Percentiles rank a stretch among this genome's conserved stretches.
These are phyloP conservation scores for Rhombomys opimus DNA, from an alignment of 2,113 vertebrate species.

Conservation along the genomic window DNA sequence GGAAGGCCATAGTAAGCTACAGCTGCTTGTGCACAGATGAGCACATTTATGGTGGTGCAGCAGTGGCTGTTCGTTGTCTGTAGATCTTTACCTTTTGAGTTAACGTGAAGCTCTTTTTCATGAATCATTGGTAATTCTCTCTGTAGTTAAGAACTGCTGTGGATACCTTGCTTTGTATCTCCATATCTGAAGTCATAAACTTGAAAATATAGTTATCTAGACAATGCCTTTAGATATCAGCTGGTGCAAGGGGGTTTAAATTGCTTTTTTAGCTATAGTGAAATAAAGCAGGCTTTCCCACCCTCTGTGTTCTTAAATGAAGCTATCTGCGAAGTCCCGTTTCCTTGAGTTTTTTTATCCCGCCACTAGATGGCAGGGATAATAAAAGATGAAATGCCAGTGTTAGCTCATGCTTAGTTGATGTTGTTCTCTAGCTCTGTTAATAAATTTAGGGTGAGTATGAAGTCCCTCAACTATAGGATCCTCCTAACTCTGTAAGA, in stretches of 20 bases:
- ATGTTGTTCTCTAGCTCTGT: background rate
- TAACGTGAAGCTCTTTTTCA: conserved; percentile 39
- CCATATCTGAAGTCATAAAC: conserved; percentile 11
- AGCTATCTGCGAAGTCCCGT: background rate
- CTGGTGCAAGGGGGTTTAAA: conserved; percentile 12
- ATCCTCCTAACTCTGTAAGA: background rate
- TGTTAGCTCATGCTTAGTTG: background rate
- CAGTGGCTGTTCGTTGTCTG: background rate
- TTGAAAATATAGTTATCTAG: background rate
- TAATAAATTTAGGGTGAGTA: background rate
- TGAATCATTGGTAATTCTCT: conserved; percentile 23
- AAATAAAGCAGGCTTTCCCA: background rate
- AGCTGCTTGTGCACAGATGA: background rate
- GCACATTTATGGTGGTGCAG: background rate
- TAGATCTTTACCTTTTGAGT: conserved; percentile 35
- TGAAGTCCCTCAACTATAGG: background rate
- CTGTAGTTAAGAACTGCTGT: background rate
- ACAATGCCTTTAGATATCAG: conserved; percentile 3
- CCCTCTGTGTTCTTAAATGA: background rate
- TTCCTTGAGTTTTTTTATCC: conserved; percentile 66
- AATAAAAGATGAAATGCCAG: conserved; percentile 50
- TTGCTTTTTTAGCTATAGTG: conserved; percentile 43
- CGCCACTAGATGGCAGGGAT: conserved; percentile 69
- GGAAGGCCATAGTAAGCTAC: no score
- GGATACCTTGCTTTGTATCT: background rate